A percentile compares a stretch with the other conserved stretches of the same genome.
Evolutionary conservation across 2,797 vertebrate genomes (phyloP).

Genomic region (Pipistrellus kuhlii): DNA sequence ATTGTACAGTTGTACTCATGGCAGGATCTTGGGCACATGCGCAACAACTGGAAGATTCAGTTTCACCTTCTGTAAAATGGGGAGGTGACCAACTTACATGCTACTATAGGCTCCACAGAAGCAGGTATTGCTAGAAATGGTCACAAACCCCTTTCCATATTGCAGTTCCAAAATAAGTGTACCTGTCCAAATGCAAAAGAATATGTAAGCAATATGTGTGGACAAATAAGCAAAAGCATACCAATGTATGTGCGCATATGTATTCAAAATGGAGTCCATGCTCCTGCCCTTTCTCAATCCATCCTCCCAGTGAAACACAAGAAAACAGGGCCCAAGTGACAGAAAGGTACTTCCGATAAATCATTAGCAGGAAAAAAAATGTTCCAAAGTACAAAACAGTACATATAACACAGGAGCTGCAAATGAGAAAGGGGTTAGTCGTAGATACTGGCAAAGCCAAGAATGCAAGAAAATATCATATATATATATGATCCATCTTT

Average conservation of each 20-base stretch:
- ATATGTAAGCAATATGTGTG: background rate
- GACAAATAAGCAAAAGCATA: background rate
- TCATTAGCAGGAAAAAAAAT: background rate
- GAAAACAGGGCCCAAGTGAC: background rate
- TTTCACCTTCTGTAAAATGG: constrained; percentile 25
- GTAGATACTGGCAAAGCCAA: background rate
- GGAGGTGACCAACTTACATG: background rate
- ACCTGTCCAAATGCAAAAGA: background rate
- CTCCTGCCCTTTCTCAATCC: background rate
- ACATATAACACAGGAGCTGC: background rate
- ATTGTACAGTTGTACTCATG: background rate
- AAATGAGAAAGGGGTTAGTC: background rate
- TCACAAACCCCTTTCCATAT: background rate
- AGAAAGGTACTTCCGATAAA: background rate
- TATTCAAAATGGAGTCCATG: background rate
- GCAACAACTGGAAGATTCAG: background rate
- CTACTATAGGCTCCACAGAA: background rate
- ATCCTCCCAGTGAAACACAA: background rate
- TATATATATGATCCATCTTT: background rate
- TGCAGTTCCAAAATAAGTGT: background rate
- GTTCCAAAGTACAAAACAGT: background rate
- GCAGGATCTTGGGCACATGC: background rate
- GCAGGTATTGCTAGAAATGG: background rate
- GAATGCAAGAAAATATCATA: too few relatives aligned
- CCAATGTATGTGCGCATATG: background rate